phyloP scores from a whole-genome alignment of 2,888 invertebrate genomes.

The Deilephila elpenor region DNA sequence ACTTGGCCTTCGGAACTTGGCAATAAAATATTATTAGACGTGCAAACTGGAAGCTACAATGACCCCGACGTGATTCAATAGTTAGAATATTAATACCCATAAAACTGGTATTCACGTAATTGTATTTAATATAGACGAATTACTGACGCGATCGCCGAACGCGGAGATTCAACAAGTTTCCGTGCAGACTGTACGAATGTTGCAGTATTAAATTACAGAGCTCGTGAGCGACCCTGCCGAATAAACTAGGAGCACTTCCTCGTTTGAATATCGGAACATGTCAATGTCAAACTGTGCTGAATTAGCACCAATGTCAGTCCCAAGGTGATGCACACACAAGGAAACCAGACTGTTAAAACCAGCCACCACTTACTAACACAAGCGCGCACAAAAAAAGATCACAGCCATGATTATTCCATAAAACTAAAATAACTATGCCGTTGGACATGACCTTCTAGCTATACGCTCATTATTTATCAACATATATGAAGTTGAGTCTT shows the following conservation, averaged over 20 bases:
- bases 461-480: conserved; percentile 22
- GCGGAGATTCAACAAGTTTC: not conserved
- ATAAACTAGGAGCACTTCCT: conserved; percentile 71
- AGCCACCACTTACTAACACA: conserved; percentile 11
- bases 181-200: not conserved
- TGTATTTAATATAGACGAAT: conserved; percentile 20
- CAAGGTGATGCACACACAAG: conserved; percentile 70
- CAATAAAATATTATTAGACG: conserved; percentile 59
- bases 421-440: conserved; percentile 11
- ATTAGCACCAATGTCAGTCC: conserved; percentile 76
- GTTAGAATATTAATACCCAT: conserved; percentile 50
- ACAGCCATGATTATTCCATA: conserved; percentile 25
- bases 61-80: conserved; percentile 62
- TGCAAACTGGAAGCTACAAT: conserved; percentile 57
- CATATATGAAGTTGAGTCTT: not conserved
- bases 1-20: conserved; percentile 62
- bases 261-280: conserved; percentile 74
- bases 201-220: conserved; percentile 39
- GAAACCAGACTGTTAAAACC: conserved; percentile 49
- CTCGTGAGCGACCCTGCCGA: conserved; percentile 53
- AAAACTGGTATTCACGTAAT: conserved; percentile 43
- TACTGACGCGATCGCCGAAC: not conserved
- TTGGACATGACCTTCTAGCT: conserved; percentile 19
- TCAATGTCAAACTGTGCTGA: conserved; percentile 77
- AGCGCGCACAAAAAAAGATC: conserved; percentile 17